Base-by-base conservation (phyloP, 2,888 invertebrate species). In the Sinohyriopsis cumingii region DNA sequence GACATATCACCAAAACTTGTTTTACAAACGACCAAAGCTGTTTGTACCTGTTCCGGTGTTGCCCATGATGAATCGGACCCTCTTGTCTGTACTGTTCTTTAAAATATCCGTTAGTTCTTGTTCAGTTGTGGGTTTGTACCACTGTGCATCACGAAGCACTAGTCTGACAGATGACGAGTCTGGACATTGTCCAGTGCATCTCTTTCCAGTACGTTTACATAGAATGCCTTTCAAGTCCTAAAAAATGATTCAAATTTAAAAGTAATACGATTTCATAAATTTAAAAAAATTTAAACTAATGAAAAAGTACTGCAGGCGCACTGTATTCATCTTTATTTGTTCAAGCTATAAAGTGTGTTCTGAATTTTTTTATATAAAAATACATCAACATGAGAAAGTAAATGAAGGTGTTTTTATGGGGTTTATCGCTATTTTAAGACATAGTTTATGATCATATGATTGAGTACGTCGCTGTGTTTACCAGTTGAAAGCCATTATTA, bases 1-100 rank as follows among this genome's bases (percentile, higher is more conserved):
- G 45, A 15, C 3, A 45, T 45, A 45, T 45, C 45, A 3, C 45
- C 45, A 45, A 45, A 45, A 45, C 15, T 45, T 45, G 45, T 45
- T 45, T 15, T 45, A 15, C 12, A 45, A 45, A 45, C 15, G 45
- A 45, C 45, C 15, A 15, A 45, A 45, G 45, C 9, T 45, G 45
- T 45, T 45, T 45, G 18, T 59, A 66, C 95, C 95, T 89, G 92
- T 93, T 5, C 94, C 94, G 1, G 95, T 95, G 84, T 95, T 95
- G 33, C 95, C 95, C 45, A 93, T 93, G 5, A 95, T 92, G 0
- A 95, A 86, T 78, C 92, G 73, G 68, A 82, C 79, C 54, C 74
- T 82, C 55, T 78, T 81, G 19, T 75, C 76, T 24, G 72, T 73
- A 66, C 80, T 73, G 28, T 79, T 69, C 3, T 75, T 68, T 20